Conservation (phyloP, 1,140 invertebrate species). For the Hyles euphorbiae region DNA sequence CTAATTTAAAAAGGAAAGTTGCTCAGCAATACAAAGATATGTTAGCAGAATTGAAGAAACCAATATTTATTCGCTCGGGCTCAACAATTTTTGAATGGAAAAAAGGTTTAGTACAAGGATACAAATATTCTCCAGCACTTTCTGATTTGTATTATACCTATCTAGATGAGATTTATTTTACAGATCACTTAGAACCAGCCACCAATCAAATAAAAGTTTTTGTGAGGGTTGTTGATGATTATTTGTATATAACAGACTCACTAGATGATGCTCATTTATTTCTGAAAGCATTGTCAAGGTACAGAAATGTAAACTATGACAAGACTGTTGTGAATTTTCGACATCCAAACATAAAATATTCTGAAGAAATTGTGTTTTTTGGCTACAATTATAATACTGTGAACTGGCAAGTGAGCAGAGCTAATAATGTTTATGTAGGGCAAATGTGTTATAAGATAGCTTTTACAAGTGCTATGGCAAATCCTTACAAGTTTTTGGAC, state of each 20-base stretch:
- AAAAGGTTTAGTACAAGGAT: conserved; percentile 67
- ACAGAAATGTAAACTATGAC: conserved; percentile 61
- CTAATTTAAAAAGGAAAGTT: conserved; percentile 46
- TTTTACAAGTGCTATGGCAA: conserved; percentile 47
- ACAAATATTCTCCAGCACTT: conserved; percentile 68
- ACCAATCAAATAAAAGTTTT: conserved; percentile 49
- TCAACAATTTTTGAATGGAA: conserved; percentile 69
- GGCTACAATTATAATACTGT: conserved; percentile 61
- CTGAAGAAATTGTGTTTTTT: conserved; percentile 54
- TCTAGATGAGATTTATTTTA: conserved; percentile 59
- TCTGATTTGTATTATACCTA: conserved; percentile 67
- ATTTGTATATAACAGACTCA: conserved; percentile 65
- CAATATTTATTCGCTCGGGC: conserved; percentile 56
- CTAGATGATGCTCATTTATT: conserved; percentile 54
- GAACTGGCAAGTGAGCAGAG: conserved; percentile 55
- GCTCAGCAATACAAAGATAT: conserved; percentile 53
- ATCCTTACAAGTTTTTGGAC: conserved; percentile 57
- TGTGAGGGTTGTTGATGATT: conserved; percentile 68
- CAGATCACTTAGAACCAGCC: conserved; percentile 32
- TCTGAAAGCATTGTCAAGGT: conserved; percentile 52
- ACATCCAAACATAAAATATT: conserved; percentile 40
- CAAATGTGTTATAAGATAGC: conserved; percentile 70
- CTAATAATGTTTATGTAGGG: conserved; percentile 53
- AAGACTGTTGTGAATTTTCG: conserved; percentile 67
- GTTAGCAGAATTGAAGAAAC: conserved; percentile 50